These are phyloP conservation scores for Euura lappo DNA, from an alignment of 1,140 invertebrate species.

Conservation along the genomic window DNA sequence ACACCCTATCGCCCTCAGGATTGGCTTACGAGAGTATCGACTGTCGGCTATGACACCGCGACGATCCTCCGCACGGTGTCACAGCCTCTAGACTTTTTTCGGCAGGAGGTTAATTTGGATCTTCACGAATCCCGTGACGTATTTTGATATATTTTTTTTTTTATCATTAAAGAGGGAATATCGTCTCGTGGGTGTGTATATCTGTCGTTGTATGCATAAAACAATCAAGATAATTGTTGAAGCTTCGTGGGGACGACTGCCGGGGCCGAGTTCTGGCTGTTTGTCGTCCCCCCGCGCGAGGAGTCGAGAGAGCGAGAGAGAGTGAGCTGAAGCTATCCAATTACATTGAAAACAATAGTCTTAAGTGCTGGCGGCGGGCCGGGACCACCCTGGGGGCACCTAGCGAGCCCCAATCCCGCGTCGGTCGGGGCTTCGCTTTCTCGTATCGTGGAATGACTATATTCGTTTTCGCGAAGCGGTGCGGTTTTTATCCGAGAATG, in stretches of 20 bases:
- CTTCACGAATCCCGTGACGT: no score
- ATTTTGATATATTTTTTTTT: no score
- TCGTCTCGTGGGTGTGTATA: constrained; percentile 23
- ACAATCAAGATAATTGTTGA: constrained; percentile 63
- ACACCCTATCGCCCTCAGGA: constrained; percentile 1
- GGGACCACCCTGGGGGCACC: constrained; percentile 20
- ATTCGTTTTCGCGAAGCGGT: neutral
- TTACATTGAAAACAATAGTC: constrained; percentile 65
- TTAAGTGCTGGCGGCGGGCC: constrained; percentile 58
- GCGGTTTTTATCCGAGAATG: no score
- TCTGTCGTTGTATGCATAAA: constrained; percentile 56
- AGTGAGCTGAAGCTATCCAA: constrained; percentile 61
- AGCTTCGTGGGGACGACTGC: constrained; percentile 45
- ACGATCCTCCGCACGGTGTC: neutral
- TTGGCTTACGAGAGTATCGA: constrained; percentile 3
- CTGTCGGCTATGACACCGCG: neutral
- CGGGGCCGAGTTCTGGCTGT: constrained; percentile 25
- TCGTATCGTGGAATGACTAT: constrained; percentile 23
- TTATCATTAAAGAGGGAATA: constrained; percentile 42
- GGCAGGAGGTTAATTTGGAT: no score
- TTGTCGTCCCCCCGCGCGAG: constrained; percentile 27
- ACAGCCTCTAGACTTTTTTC: no score
- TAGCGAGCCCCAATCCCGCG: constrained; percentile 12
- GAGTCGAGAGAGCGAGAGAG: constrained; percentile 32
- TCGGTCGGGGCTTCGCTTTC: constrained; percentile 25